phyloP scores from a whole-genome alignment of 2,888 invertebrate species.

The Andricus quercusramuli region DNA sequence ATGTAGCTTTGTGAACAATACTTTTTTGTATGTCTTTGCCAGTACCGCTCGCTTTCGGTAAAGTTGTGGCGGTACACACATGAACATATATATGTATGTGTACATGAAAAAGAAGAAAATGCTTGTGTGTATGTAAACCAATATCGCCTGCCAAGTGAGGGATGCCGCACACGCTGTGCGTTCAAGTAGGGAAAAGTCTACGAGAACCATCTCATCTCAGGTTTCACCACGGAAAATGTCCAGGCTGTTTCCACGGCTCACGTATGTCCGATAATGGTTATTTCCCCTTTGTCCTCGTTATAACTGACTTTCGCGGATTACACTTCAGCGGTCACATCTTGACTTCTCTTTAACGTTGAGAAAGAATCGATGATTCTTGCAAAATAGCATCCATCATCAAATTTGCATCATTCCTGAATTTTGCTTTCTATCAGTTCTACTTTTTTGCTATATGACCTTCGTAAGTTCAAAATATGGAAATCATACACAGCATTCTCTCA shows the following conservation, averaged over 20 bases:
- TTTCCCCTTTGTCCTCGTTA: conserved; percentile 17
- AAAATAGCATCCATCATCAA: not conserved
- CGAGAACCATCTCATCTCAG: conserved; percentile 36
- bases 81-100: not conserved
- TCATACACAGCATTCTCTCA: no score
- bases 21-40: conserved; percentile 25
- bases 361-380: not conserved
- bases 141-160: conserved; percentile 69
- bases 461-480: no score
- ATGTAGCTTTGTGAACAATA: conserved; percentile 30
- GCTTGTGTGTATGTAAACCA: conserved; percentile 54
- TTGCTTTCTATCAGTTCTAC: no score
- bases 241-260: conserved; percentile 53
- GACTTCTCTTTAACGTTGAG: not conserved
- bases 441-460: no score
- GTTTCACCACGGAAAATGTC: conserved; percentile 45
- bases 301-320: conserved; percentile 33
- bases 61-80: not conserved
- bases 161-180: conserved; percentile 67
- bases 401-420: not conserved
- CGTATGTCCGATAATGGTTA: conserved; percentile 58
- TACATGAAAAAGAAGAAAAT: conserved; percentile 1
- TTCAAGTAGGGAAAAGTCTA: conserved; percentile 60
- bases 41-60: not conserved
- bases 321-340: not conserved